Percentiles rank a stretch among this genome's conserved stretches.
phyloP scores from a whole-genome alignment of 2,797 vertebrate genomes.

The Eidolon dupreanum region DNA sequence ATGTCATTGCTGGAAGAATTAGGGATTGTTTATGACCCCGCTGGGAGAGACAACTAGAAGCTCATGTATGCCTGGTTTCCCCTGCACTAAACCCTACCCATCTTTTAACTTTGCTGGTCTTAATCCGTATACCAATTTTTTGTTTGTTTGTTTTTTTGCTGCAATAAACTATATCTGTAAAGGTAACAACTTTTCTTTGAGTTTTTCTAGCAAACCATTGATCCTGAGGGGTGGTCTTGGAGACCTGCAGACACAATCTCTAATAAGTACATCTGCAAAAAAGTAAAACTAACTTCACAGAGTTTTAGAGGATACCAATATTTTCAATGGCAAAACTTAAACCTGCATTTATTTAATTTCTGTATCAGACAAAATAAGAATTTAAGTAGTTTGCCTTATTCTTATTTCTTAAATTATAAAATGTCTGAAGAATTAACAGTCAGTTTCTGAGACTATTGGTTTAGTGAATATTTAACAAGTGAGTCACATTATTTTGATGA shows the following conservation, averaged over 20 bases:
- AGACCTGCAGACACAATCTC: not conserved
- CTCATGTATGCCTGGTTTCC: fast-evolving
- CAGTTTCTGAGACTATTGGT: not conserved
- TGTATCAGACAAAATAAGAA: not conserved
- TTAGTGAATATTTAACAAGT: not conserved
- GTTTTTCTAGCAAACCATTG: not conserved
- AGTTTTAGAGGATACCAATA: not conserved
- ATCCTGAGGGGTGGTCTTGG: not conserved
- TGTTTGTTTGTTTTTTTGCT: not conserved
- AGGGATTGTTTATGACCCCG: not conserved
- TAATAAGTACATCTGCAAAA: not conserved
- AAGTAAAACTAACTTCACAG: not conserved
- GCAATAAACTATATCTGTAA: not conserved
- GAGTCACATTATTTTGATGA: not conserved
- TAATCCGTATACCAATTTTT: not conserved
- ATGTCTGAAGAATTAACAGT: not conserved
- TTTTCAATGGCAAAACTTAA: not conserved
- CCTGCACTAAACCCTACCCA: not conserved
- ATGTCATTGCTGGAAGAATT: not conserved
- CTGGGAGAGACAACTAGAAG: not conserved
- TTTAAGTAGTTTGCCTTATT: not conserved
- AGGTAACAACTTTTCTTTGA: not conserved
- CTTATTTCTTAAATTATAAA: not conserved
- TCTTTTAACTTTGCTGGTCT: not conserved
- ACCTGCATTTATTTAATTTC: not conserved